phyloP scores from a whole-genome alignment of 2,888 invertebrate genomes.

The Petrolisthes cinctipes region DNA sequence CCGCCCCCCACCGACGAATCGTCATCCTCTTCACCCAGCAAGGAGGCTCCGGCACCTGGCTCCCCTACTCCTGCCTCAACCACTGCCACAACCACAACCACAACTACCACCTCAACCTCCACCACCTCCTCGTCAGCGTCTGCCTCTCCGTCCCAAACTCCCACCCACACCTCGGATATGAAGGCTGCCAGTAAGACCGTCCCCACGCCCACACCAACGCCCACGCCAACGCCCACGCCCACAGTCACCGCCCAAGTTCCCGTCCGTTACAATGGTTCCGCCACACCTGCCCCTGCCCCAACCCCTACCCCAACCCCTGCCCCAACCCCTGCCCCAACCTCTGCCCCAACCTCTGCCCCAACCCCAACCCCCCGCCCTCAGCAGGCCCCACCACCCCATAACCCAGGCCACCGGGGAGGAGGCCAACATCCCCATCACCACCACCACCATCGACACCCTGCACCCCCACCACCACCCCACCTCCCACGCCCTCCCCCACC shows the following conservation, averaged over 20 bases:
- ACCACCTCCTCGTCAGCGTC: no score
- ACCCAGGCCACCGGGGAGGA: not conserved
- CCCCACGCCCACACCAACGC: no score
- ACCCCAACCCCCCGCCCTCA: not conserved
- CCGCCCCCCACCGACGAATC: conserved; percentile 12
- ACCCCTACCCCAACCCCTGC: not conserved
- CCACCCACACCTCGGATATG: not conserved
- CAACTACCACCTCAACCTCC: no score
- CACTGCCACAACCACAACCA: conserved; percentile 24
- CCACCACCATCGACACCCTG: conserved; percentile 4
- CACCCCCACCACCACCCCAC: conserved; percentile 8
- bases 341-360: not conserved
- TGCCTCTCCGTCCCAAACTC: not conserved
- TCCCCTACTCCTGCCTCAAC: not conserved
- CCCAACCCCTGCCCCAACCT: not conserved
- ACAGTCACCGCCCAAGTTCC: not conserved
- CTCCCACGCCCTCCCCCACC: not conserved
- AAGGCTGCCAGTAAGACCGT: not conserved
- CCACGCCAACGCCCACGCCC: no score
- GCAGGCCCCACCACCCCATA: conserved; percentile 14
- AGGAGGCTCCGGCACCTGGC: not conserved
- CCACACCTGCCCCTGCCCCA: not conserved
- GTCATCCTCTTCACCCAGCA: conserved; percentile 3
- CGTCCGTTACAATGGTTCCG: not conserved
- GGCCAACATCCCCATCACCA: not conserved